Conservation (phyloP, 1,140 invertebrate genomes). For the Drosophila arawakana region DNA sequence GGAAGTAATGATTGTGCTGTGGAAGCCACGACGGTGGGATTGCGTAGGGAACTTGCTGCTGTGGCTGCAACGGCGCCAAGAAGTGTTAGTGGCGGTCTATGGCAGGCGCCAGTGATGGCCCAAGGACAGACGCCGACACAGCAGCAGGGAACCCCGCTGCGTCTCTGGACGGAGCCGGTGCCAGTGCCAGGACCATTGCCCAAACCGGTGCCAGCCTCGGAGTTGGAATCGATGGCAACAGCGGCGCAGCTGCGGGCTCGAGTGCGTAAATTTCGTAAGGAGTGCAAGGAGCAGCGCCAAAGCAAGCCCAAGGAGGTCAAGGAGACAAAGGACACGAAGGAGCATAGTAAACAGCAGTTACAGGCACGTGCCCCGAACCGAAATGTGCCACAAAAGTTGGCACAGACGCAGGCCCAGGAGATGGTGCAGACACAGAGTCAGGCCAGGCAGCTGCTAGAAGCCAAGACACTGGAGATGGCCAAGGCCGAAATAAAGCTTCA, state of each 20-base stretch:
- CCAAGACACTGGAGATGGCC: neutral
- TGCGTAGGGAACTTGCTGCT: conserved; percentile 51
- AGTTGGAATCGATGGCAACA: neutral
- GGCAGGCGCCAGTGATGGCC: conserved; percentile 30
- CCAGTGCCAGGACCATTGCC: conserved; percentile 29
- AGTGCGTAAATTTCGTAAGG: conserved; percentile 20
- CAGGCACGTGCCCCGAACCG: neutral
- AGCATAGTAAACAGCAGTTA: neutral
- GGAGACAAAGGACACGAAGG: neutral
- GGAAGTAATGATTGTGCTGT: neutral
- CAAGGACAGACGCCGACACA: neutral
- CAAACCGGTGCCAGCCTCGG: neutral
- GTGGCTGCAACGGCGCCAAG: conserved; percentile 46
- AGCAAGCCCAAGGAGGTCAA: neutral
- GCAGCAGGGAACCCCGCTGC: neutral
- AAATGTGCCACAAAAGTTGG: neutral
- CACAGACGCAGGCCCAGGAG: conserved; percentile 12
- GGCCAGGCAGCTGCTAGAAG: conserved; percentile 12
- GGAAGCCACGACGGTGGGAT: neutral
- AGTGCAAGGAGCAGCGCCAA: conserved; percentile 16
- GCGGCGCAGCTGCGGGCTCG: conserved; percentile 11
- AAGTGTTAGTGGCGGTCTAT: conserved; percentile 14
- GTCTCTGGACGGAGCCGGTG: conserved; percentile 16
- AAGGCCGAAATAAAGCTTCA: neutral
- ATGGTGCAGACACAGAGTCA: conserved; percentile 1